Evolutionary conservation across 2,888 invertebrate genomes (phyloP), one percentile per base, ranked within the genome.

Genomic region (Drosophila mayaguana): DNA sequence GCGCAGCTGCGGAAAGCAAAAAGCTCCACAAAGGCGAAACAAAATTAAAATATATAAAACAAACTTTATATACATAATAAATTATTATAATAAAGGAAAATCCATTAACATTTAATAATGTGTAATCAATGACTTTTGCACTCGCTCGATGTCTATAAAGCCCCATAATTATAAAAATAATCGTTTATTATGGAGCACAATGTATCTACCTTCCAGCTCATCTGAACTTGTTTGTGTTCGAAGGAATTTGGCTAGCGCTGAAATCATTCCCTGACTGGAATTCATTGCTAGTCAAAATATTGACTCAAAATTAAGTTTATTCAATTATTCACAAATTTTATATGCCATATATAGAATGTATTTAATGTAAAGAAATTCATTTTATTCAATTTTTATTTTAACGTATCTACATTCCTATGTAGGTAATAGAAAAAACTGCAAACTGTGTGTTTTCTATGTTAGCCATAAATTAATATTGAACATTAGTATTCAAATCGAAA

Each of bases 121-220:
- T 65, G 62, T 72, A 75, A 75, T 81, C 78, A 80, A 69, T 80
- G 83, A 68, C 83, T 73, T 86, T 78, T 83, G 64, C 79, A 76
- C 79, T 75, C 72, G 69, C 73, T 75, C 38, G 43, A 48, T 57
- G 68, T 56, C 73, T 72, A 75, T 80, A 68, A 70, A 63, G 68
- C 55, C 43, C 66, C 59, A 28, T 63, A 85, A 82, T 78, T 88
- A 68, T 51, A 50, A 63, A 63, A 56, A 71, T 50, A 59, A 67
- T 60, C 62, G 69, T 62, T 66, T 51, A 61, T 67, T 56, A 46
- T 34, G 53, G 36, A 55, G 48, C 55, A 11, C 32, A 9, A 11
- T 28, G 5, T 14, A 25, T 25, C 3, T 28, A 16, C 2, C 6
- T 7, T 38, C 16, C 36, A 38, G 7, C 2, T 38, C 16, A 43